Percentiles rank a stretch among this genome's conserved stretches.
Evolutionary conservation across 2,113 vertebrate genomes (phyloP).

Genomic region (Chaenogobius annularis): DNA sequence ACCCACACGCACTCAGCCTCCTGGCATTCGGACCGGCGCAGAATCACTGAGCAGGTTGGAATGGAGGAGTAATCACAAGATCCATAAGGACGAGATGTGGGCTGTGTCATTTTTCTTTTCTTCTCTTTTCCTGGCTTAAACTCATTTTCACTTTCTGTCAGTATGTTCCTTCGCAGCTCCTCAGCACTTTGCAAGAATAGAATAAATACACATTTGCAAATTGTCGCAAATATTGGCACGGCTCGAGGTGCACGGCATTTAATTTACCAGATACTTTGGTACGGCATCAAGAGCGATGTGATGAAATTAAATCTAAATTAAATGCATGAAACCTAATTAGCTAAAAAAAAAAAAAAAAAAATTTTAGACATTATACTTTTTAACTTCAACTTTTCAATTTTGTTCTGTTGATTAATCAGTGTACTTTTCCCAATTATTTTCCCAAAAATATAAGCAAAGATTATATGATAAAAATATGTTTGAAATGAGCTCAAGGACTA

Average conservation of each 20-base stretch:
- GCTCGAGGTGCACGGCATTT: slow-evolving; percentile 56
- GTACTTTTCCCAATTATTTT: neutral
- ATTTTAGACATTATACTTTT: slow-evolving; percentile 12
- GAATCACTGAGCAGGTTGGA: slow-evolving; percentile 66
- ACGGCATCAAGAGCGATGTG: slow-evolving; percentile 31
- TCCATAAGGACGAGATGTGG: slow-evolving; percentile 53
- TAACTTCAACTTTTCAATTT: slow-evolving; percentile 12
- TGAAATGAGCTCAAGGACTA: neutral
- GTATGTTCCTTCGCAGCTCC: slow-evolving; percentile 40
- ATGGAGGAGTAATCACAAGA: slow-evolving; percentile 74
- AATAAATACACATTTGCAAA: slow-evolving; percentile 68
- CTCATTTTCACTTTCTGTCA: slow-evolving; percentile 45
- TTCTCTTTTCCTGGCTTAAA: slow-evolving; percentile 24
- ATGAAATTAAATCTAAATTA: slow-evolving; percentile 54
- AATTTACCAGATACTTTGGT: slow-evolving; percentile 61
- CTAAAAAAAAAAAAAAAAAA: slow-evolving; percentile 24
- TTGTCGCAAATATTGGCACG: slow-evolving; percentile 60
- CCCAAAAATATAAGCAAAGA: neutral
- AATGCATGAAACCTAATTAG: slow-evolving; percentile 51
- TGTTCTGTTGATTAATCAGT: slow-evolving; percentile 19
- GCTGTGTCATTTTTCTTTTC: slow-evolving; percentile 27
- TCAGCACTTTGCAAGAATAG: slow-evolving; percentile 55
- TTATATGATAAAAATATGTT: too few relatives aligned
- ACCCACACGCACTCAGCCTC: slow-evolving; percentile 39
- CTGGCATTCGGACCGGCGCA: slow-evolving; percentile 55